phyloP scores from a whole-genome alignment of 2,113 vertebrate species.

The Aegithalos caudatus region DNA sequence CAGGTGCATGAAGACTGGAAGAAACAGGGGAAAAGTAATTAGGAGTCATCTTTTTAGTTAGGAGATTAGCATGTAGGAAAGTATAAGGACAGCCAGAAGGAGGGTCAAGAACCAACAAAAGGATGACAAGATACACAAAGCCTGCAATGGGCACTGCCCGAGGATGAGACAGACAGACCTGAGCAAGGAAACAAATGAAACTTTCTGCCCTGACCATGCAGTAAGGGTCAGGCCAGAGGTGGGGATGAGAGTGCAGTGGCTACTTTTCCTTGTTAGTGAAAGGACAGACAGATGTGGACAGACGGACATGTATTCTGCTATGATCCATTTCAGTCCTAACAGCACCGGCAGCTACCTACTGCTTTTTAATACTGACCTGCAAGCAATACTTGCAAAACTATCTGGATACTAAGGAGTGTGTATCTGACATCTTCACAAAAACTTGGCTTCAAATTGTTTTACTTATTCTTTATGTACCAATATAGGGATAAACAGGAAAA shows the following conservation, averaged over 20 bases:
- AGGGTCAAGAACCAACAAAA: neutral
- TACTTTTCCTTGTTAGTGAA: neutral
- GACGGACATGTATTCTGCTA: neutral
- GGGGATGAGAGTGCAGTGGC: neutral
- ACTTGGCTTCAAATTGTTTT: neutral
- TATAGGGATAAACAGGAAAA: neutral
- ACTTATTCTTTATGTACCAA: neutral
- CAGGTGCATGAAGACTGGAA: neutral
- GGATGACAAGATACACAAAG: neutral
- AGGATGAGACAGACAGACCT: accelerated
- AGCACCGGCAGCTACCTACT: neutral
- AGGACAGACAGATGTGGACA: neutral
- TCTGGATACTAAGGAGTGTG: neutral
- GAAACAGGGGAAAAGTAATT: neutral
- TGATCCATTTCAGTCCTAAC: neutral
- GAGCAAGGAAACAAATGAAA: neutral
- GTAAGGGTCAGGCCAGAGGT: neutral
- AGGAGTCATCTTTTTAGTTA: neutral
- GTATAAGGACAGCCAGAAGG: neutral
- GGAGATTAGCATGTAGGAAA: neutral
- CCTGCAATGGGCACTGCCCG: neutral
- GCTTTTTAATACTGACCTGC: neutral
- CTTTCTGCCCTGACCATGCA: neutral
- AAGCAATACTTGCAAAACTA: neutral
- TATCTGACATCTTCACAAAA: neutral